Evolutionary conservation across 2,797 vertebrate species (phyloP).

Genomic region (Craterocephalus amniculus): DNA sequence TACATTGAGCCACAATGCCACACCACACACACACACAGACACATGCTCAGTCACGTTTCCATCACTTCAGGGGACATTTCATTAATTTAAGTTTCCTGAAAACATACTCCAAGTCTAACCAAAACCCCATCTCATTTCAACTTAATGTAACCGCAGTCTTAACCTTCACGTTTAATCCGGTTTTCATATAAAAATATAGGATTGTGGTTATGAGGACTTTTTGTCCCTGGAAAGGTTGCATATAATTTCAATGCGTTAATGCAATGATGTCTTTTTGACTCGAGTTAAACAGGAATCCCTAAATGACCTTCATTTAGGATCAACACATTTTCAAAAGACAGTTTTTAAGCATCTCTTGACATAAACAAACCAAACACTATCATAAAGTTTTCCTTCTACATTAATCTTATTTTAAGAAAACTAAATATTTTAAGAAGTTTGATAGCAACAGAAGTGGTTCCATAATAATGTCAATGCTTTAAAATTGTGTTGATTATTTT

Average conservation of each 20-base stretch:
- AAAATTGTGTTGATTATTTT: background rate
- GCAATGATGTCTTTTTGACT: background rate
- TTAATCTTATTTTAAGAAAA: background rate
- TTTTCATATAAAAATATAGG: constrained; percentile 9
- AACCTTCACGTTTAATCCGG: constrained; percentile 14
- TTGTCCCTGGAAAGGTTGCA: background rate
- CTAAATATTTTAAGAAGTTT: background rate
- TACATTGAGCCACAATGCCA: constrained; percentile 60
- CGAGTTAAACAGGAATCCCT: background rate
- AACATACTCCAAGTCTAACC: constrained; percentile 14
- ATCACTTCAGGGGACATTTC: constrained; percentile 17
- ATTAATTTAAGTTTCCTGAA: constrained; percentile 20
- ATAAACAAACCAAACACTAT: background rate
- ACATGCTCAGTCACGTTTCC: constrained; percentile 16
- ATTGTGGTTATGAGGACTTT: constrained; percentile 17
- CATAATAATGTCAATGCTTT: background rate
- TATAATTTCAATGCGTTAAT: background rate
- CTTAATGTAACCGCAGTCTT: constrained; percentile 3
- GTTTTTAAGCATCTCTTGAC: background rate
- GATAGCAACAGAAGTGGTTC: background rate
- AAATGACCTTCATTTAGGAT: no score
- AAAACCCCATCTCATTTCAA: constrained; percentile 23
- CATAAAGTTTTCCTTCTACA: background rate
- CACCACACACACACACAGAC: constrained; percentile 33
- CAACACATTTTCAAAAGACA: background rate